phyloP scores from a whole-genome alignment of 2,888 invertebrate genomes.

The Trachelus tabidus region DNA sequence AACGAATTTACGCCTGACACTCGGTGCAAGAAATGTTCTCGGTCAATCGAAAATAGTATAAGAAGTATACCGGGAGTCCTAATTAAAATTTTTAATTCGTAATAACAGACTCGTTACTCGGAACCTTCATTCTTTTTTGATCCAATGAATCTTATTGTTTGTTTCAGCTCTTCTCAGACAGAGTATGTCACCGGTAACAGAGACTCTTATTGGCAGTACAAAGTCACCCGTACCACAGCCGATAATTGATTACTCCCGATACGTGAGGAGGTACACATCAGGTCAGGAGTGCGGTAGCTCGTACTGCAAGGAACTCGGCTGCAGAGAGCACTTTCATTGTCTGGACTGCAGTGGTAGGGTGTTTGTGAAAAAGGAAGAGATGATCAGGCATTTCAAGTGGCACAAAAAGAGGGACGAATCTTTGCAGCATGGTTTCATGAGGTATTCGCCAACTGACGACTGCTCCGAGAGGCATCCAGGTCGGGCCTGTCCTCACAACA shows the following conservation, averaged over 20 bases:
- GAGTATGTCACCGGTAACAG: slow-evolving; percentile 65
- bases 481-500: slow-evolving; percentile 85
- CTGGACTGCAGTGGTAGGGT: slow-evolving; percentile 84
- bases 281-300: slow-evolving; percentile 86
- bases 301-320: slow-evolving; percentile 89
- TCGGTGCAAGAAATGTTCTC: no score
- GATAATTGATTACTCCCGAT: slow-evolving; percentile 88
- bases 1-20: no score
- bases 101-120: not conserved
- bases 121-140: not conserved
- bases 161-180: slow-evolving; percentile 70
- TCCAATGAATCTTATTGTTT: slow-evolving; percentile 23
- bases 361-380: slow-evolving; percentile 98
- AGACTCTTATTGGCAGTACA: slow-evolving; percentile 61
- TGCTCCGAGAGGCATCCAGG: slow-evolving; percentile 87
- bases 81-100: not conserved
- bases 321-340: slow-evolving; percentile 96
- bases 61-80: not conserved
- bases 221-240: slow-evolving; percentile 71
- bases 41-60: not conserved
- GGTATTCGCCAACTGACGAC: slow-evolving; percentile 95
- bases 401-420: slow-evolving; percentile 98
- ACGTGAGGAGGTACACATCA: slow-evolving; percentile 86
- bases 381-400: slow-evolving; percentile 99
- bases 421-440: slow-evolving; percentile 92